phyloP scores from a whole-genome alignment of 1,140 invertebrate genomes.

The Gonioctena quinquepunctata region DNA sequence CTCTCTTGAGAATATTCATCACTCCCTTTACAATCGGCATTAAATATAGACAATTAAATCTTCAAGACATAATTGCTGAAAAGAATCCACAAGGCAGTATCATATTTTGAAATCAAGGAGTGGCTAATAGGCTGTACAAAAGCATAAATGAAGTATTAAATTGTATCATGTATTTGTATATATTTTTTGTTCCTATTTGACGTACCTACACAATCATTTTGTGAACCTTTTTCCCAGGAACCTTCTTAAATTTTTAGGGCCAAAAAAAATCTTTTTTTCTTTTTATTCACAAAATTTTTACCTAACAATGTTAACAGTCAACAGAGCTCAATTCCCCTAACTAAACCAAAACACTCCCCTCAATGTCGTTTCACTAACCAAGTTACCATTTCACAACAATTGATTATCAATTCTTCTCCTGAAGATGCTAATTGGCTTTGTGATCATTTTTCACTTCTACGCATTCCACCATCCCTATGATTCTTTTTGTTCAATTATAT shows the following conservation, averaged over 20 bases:
- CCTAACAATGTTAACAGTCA: not conserved
- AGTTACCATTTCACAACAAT: not conserved
- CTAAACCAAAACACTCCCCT: not conserved
- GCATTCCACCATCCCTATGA: not conserved
- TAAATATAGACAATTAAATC: not conserved
- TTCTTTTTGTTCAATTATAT: not conserved
- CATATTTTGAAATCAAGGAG: not conserved
- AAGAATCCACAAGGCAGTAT: not conserved
- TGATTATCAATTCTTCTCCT: not conserved
- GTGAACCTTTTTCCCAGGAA: not conserved
- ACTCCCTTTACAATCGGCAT: not conserved
- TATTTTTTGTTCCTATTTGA: not conserved
- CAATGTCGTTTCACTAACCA: not conserved
- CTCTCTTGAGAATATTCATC: not conserved
- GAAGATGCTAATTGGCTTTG: not conserved
- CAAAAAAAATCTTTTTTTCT: not conserved
- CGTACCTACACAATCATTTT: not conserved
- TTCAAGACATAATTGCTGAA: not conserved
- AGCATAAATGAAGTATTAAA: not conserved
- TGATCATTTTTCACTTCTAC: not conserved
- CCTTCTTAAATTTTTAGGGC: not conserved
- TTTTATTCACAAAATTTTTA: not conserved
- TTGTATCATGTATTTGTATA: not conserved
- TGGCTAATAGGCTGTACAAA: not conserved
- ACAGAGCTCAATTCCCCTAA: not conserved